phyloP scores from a whole-genome alignment of 2,888 invertebrate species.

The Hecatera dysodea region DNA sequence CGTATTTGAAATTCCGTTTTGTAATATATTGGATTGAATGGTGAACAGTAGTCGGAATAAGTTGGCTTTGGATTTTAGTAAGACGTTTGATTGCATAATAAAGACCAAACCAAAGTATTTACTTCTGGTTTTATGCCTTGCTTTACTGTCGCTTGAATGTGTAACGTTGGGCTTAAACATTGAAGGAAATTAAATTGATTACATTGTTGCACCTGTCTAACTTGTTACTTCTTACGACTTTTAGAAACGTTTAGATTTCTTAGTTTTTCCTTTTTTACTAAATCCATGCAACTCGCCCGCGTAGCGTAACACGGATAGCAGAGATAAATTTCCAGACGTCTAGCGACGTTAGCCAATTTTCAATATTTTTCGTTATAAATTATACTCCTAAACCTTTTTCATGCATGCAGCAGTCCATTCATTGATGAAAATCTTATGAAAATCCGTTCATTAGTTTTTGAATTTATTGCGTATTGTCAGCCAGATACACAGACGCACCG shows the following conservation, averaged over 20 bases:
- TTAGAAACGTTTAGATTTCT: background rate
- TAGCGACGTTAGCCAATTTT: too few species aligned
- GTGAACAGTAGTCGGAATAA: slow-evolving; percentile 12
- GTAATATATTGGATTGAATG: slow-evolving; percentile 45
- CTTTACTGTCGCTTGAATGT: background rate
- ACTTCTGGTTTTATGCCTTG: background rate
- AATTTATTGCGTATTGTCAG: too few species aligned
- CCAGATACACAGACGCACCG: too few species aligned
- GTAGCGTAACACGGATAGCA: too few species aligned
- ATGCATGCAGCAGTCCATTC: too few species aligned
- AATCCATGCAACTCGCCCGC: too few species aligned
- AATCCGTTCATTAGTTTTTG: too few species aligned
- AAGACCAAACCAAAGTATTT: background rate
- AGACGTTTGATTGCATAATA: slow-evolving; percentile 5
- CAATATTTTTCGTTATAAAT: too few species aligned
- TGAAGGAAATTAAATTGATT: background rate
- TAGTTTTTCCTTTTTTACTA: background rate
- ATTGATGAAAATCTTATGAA: too few species aligned
- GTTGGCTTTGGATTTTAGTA: slow-evolving; percentile 25
- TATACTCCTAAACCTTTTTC: too few species aligned
- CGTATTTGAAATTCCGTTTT: slow-evolving; percentile 50
- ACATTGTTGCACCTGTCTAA: background rate
- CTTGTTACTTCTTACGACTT: background rate
- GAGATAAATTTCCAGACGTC: too few species aligned
- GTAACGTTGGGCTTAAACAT: background rate